A percentile compares a stretch with the other conserved stretches of the same genome.
Conservation (phyloP, 2,888 invertebrate species). For the Eutolmus rufibarbis region DNA sequence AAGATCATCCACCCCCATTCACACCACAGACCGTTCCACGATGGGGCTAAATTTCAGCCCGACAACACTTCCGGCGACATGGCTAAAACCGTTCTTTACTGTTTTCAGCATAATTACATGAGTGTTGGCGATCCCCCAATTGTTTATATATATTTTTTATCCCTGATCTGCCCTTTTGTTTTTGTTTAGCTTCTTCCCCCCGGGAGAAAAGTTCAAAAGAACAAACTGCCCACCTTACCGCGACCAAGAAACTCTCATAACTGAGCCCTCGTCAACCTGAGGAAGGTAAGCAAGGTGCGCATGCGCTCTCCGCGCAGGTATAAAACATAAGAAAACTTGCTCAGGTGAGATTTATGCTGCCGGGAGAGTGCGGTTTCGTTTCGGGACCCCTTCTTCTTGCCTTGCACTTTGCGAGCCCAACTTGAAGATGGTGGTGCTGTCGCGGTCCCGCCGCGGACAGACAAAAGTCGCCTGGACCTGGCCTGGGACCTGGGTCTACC, state of each 20-base stretch:
- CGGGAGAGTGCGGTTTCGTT: not conserved
- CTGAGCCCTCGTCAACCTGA: conserved; percentile 31
- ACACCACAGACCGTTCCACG: conserved; percentile 8
- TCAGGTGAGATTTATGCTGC: not conserved
- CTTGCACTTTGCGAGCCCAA: not conserved
- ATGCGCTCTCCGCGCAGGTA: conserved; percentile 2
- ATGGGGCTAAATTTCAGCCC: not conserved
- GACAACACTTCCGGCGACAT: conserved; percentile 6
- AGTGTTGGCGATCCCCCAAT: not conserved
- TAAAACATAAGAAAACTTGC: conserved; percentile 17
- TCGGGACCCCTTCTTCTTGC: not conserved
- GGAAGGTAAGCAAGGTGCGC: conserved; percentile 31
- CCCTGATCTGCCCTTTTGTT: not conserved
- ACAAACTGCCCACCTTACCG: conserved; percentile 30
- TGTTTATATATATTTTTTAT: not conserved
- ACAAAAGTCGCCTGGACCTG: not conserved
- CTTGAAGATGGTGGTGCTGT: not conserved
- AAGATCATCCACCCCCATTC: not conserved
- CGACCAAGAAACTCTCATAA: conserved; percentile 42
- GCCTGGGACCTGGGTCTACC: not conserved
- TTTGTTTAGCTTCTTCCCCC: not conserved
- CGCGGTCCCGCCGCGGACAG: not conserved
- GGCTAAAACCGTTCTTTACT: not conserved
- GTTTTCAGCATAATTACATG: conserved; percentile 8
- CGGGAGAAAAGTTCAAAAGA: not conserved